Base-by-base conservation (phyloP, 2,888 invertebrate species). In the Dasypogon diadema region DNA sequence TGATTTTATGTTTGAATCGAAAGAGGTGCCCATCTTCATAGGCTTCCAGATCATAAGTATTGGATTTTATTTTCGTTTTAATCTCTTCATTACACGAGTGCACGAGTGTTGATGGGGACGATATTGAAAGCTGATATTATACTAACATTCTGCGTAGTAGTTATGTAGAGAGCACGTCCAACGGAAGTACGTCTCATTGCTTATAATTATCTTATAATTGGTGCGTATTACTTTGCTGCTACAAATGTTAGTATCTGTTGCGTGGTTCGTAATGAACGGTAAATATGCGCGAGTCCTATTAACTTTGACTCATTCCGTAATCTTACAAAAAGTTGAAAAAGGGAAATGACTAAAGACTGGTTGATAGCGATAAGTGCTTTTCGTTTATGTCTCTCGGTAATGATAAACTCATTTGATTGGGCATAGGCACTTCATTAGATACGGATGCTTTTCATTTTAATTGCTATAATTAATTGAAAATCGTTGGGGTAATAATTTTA, bases 21-120 rank as follows among this genome's bases (percentile, higher is more conserved):
- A 70, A 56, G 42, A 42, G 55, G 70, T 70, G 70, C 54, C 30
- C 54, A 30, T 70, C 51, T 70, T 54, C 70, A 54, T 73, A 54
- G 26, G 18, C 46, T 30, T 48, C 18, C 16, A 51, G 54, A 21
- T 54, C 55, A 73, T 73, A 73, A 56, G 72, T 73, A 73, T 73
- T 56, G 24, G 42, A 73, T 73, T 73, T 73, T 73, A 73, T 73
- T 73, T 73, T 55, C 72, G 21, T 73, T 56, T 56, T 73, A 73
- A 73, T 73, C 37, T 42, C 72, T 73, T 73, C 72, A 73, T 73
- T 73, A 73, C 55, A 26, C 60, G 60, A 60, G 65, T 48, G 65
- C 65, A 34, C 24, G 24, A 6, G 21, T 48, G 16, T 68, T 34
- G 60, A 60, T 37, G 60, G 18, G 60, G 37, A 60, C 60, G 37